Evolutionary conservation across 2,888 invertebrate genomes (phyloP), one percentile per base, ranked within the genome.

Genomic region (Cylloceria caligata): DNA sequence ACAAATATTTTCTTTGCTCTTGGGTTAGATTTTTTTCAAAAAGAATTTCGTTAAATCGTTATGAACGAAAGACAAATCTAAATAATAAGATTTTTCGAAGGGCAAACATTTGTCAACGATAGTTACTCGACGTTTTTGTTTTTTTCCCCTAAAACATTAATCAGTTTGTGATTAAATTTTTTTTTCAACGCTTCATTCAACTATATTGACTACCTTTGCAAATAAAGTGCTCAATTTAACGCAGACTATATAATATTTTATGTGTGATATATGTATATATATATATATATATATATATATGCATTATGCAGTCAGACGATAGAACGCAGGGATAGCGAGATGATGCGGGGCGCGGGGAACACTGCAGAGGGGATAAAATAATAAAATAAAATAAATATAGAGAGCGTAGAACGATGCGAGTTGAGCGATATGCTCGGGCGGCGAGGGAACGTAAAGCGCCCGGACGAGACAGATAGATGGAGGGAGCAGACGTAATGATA

Each of bases 401-500:
- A 80, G 80, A 83, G 80, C 76, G 80, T 55, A 62, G 76, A 79
- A 47, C 80, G 80, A 68, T 79, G 71, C 69, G 81, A 75, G 80
- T 68, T 68, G 80, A 71, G 68, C 64, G 79, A 81, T 79, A 79
- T 78, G 79, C 64, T 79, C 82, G 82, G 79, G 72, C 75, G 81
- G 78, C 71, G 83, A 76, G 83, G 83, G 73, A 81, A 79, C 78
- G 82, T 65, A 75, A 75, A 79, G 67, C 75, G 75, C 57, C 57
- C 49, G 71, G 49, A 65, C 64, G 67, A 75, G 60, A 42, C 42
- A 65, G 74, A 81, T 60, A 57, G 55, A 73, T 55, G 80, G 73
- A 79, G 83, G 86, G 86, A 87, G 79, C 84, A 87, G 87, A 84
- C 86, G 84, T 90, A 91, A 91, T 89, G 91, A 90, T 90, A 90